These are phyloP conservation scores for Melopsittacus undulatus DNA, from an alignment of 2,797 vertebrate species.

Conservation along the genomic window DNA sequence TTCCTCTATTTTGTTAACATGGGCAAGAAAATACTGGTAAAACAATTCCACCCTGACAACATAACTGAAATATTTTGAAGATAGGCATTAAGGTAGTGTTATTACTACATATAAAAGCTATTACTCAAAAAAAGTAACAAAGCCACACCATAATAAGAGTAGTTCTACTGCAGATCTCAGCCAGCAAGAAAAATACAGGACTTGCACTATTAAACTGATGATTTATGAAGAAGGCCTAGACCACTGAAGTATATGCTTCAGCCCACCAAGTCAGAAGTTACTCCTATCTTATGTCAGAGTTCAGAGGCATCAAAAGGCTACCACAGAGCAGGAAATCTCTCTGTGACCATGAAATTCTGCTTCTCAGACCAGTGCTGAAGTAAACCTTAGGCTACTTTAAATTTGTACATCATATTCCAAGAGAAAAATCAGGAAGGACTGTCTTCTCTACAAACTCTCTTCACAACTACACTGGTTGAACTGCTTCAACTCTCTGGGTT, in stretches of 20 bases:
- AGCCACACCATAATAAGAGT: neutral
- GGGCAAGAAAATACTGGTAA: neutral
- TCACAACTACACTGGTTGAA: neutral
- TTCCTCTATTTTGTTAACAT: neutral
- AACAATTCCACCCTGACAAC: neutral
- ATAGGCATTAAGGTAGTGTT: neutral
- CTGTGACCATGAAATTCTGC: neutral
- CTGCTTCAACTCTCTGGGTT: neutral
- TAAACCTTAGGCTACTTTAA: neutral
- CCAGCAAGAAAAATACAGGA: neutral
- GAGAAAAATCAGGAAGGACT: neutral
- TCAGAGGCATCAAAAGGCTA: neutral
- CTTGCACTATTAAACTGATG: neutral
- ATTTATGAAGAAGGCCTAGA: neutral
- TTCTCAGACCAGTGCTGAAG: neutral
- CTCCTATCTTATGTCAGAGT: neutral
- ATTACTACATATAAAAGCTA: neutral
- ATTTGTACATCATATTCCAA: neutral
- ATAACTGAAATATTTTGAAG: neutral
- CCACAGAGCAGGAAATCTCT: neutral
- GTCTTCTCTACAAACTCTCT: neutral
- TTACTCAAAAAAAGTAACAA: neutral
- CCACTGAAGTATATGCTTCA: neutral
- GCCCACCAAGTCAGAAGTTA: neutral
- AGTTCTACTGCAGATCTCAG: neutral